A percentile compares a stretch with the other conserved stretches of the same genome.
These are phyloP conservation scores for Leucoraja erinaceus DNA, from an alignment of 2,113 vertebrate species.

Conservation along the genomic window DNA sequence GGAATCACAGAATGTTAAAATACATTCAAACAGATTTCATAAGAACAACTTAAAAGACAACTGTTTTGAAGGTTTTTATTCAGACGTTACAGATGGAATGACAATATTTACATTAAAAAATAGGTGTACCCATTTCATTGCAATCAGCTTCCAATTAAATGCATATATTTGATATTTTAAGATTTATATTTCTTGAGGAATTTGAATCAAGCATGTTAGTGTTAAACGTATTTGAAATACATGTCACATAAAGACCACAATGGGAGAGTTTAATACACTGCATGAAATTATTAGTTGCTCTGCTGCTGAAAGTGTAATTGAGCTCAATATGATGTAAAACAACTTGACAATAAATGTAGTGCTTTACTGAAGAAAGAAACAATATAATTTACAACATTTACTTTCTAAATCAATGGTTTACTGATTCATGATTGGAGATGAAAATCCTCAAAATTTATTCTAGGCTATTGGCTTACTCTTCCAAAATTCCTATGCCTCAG, in stretches of 20 bases:
- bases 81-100: slow-evolving; percentile 1
- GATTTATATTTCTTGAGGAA: background rate
- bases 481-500: background rate
- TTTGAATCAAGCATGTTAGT: background rate
- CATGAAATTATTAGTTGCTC: slow-evolving; percentile 32
- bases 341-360: slow-evolving; percentile 22
- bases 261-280: slow-evolving; percentile 25
- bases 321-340: slow-evolving; percentile 29
- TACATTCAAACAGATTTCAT: background rate
- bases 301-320: slow-evolving; percentile 2
- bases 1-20: background rate
- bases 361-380: slow-evolving; percentile 16
- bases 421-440: background rate
- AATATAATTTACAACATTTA: slow-evolving; percentile 22
- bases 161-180: background rate
- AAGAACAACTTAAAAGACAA: background rate
- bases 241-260: background rate
- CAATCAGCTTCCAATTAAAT: background rate
- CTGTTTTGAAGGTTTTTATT: background rate
- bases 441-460: background rate
- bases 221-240: slow-evolving; percentile 28
- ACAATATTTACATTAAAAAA: background rate
- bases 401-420: slow-evolving; percentile 14
- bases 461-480: background rate
- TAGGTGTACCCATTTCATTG: background rate